A percentile compares a stretch with the other conserved stretches of the same genome.
Conservation (phyloP, 2,113 vertebrate genomes). For the Tyto alba region DNA sequence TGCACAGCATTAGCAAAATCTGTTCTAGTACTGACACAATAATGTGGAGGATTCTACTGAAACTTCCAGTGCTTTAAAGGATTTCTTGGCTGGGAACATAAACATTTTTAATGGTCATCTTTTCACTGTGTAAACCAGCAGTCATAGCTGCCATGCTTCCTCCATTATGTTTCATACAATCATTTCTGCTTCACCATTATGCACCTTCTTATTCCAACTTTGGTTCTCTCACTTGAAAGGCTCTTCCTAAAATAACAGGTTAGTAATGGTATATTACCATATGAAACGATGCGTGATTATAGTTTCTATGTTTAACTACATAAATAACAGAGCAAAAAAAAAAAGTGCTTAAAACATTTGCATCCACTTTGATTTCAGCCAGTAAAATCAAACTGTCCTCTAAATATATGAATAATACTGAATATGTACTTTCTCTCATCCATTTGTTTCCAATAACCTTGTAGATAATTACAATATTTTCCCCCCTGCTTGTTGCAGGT, state of each 20-base stretch:
- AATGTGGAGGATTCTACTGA: background rate
- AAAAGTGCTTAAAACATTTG: constrained; percentile 72
- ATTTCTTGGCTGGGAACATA: background rate
- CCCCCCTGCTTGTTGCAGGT: background rate
- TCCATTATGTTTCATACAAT: background rate
- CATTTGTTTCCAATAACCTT: constrained; percentile 11
- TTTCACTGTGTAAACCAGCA: background rate
- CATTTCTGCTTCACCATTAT: background rate
- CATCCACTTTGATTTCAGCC: constrained; percentile 69
- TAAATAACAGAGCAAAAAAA: constrained; percentile 43
- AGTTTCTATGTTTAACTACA: constrained; percentile 49
- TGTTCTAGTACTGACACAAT: background rate
- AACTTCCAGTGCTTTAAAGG: background rate
- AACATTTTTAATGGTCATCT: constrained; percentile 11
- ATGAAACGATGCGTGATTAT: constrained; percentile 31
- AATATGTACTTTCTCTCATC: constrained; percentile 30
- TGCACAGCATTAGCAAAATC: background rate
- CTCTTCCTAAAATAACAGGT: constrained; percentile 16
- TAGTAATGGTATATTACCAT: constrained; percentile 5
- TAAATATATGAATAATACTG: constrained; percentile 72
- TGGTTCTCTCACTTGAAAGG: constrained; percentile 7
- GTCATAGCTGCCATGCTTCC: background rate
- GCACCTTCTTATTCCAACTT: constrained; percentile 12
- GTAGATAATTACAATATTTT: background rate
- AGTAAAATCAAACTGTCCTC: constrained; percentile 66